A percentile compares a stretch with the other conserved stretches of the same genome.
These are phyloP conservation scores for Pteromalus puparum DNA, from an alignment of 1,140 invertebrate species.

Conservation along the genomic window DNA sequence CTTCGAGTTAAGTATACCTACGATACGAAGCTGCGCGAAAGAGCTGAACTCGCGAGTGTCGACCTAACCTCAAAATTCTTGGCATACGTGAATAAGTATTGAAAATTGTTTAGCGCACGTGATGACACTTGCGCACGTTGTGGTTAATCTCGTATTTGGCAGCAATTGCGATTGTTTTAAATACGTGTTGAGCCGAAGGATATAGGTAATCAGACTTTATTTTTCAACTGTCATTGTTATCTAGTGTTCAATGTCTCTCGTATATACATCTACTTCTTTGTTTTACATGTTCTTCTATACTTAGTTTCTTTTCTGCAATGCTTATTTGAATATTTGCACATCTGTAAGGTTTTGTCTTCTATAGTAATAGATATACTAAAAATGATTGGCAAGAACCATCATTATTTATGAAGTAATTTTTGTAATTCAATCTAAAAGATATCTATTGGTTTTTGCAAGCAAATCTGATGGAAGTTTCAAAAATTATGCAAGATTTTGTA, in stretches of 20 bases:
- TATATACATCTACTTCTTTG: background rate
- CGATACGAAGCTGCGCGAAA: background rate
- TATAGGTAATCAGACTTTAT: background rate
- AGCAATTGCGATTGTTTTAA: background rate
- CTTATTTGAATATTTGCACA: too few relatives aligned
- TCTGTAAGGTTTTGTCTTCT: too few relatives aligned
- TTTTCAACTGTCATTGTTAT: background rate
- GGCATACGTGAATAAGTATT: conserved; percentile 4
- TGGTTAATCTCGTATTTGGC: background rate
- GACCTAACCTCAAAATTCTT: conserved; percentile 20
- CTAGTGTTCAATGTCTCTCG: background rate
- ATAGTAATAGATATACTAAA: too few relatives aligned
- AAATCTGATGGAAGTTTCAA: too few relatives aligned
- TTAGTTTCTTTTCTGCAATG: too few relatives aligned
- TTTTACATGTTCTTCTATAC: background rate
- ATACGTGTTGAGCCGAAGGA: background rate
- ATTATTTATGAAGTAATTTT: background rate
- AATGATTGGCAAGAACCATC: too few relatives aligned
- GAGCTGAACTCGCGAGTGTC: background rate
- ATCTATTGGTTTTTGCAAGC: too few relatives aligned
- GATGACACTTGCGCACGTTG: conserved; percentile 17
- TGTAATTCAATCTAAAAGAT: too few relatives aligned
- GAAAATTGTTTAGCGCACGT: conserved; percentile 10
- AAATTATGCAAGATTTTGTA: background rate
- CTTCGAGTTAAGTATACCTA: too few relatives aligned